Evolutionary conservation across 1,140 invertebrate species (phyloP), one percentile per base, ranked within the genome.

Genomic region (Scylla paramamosain): DNA sequence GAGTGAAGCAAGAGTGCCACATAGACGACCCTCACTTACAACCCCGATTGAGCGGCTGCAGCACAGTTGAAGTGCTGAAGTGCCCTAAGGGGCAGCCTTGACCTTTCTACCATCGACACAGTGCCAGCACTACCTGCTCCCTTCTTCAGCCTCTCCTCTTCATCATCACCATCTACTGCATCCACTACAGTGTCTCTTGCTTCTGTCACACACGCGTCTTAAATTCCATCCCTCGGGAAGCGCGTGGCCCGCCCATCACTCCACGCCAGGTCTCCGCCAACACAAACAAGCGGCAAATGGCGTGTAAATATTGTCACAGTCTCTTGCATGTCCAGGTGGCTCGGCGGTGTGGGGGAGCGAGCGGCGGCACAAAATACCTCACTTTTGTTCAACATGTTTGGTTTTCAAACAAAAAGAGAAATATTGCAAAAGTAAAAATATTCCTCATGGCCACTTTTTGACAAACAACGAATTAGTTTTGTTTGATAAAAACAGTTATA

Each of bases 241-340:
- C n/a, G 25, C 67, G 67, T 20, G 20, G 67, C 67, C 67, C 67
- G 67, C 67, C 67, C 67, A 77, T n/a, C 67, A n/a, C 67, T 77
- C 20, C 67, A 25, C 67, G n/a, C 84, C 31, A 87, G 39, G 31
- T 87, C 29, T 87, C 31, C 84, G 39, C 84, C 31, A 87, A 87
- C 31, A 87, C 84, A 87, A 87, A 87, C 84, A 46, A 46, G 31
- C 84, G 84, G 39, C 39, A 87, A 87, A 87, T 87, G 84, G 84
- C 84, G 39, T 87, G 31, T 87, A 87, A 46, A 87, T 87, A 32
- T 87, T 87, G 84, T 87, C 84, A 39, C 39, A 46, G 84, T 46
- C 39, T 46, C 84, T 87, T n/a, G 84, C 84, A 87, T 39, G 39
- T 32, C 39, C 84, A 87, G 84, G n/a, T 87, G 84, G 39, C 39